Evolutionary conservation across 2,888 invertebrate genomes (phyloP).

Genomic region (Trilocha varians): DNA sequence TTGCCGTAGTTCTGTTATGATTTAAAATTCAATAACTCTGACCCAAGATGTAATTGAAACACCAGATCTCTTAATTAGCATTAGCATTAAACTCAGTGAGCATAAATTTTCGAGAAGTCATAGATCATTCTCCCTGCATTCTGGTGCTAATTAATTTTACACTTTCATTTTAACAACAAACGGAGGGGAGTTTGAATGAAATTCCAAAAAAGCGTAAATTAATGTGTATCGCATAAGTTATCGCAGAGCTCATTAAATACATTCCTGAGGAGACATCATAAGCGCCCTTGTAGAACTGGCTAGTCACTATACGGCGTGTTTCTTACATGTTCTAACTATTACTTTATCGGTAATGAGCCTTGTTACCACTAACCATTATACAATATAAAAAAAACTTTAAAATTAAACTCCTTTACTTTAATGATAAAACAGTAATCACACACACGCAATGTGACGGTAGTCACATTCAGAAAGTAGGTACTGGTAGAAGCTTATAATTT

Average conservation of each 20-base stretch:
- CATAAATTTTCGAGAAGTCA: conserved; percentile 37
- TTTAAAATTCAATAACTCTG: background rate
- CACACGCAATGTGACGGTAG: too few species aligned
- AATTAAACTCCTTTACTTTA: too few species aligned
- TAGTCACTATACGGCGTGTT: background rate
- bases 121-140: conserved; percentile 51
- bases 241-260: conserved; percentile 52
- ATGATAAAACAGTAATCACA: too few species aligned
- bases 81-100: conserved; percentile 2
- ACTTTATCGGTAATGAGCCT: too few species aligned
- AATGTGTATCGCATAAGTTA: conserved; percentile 60
- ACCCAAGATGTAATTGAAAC: background rate
- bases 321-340: background rate
- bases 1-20: conserved; percentile 1
- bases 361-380: too few species aligned
- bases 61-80: conserved; percentile 11
- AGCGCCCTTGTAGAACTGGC: conserved; percentile 23
- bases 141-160: conserved; percentile 60
- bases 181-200: conserved; percentile 51
- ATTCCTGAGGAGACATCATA: conserved; percentile 42
- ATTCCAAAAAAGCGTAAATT: conserved; percentile 59
- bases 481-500: too few species aligned
- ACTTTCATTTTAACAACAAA: conserved; percentile 51
- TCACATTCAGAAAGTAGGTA: too few species aligned
- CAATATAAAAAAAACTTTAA: too few species aligned